A percentile compares a stretch with the other conserved stretches of the same genome.
Evolutionary conservation across 2,113 vertebrate species (phyloP).

Genomic region (Varanus komodoensis): DNA sequence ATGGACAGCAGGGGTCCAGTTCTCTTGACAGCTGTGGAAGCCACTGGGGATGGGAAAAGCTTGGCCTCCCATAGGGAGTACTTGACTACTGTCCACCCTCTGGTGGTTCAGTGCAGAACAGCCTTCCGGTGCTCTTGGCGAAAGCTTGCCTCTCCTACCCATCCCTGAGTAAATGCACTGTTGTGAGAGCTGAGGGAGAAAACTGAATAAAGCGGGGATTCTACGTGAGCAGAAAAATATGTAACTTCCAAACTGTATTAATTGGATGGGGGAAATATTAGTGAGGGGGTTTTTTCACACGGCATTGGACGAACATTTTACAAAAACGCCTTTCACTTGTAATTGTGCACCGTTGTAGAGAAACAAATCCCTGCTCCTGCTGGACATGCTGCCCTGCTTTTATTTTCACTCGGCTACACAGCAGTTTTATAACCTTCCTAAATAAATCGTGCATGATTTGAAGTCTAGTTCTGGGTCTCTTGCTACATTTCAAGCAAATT

Average conservation of each 20-base stretch:
- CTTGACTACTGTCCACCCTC: background rate
- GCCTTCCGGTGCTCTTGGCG: background rate
- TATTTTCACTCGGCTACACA: background rate
- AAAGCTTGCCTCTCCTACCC: background rate
- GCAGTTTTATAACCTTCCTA: slow-evolving; percentile 46
- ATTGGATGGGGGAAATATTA: background rate
- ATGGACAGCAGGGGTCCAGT: background rate
- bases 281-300: slow-evolving; percentile 25
- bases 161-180: background rate
- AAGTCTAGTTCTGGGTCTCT: slow-evolving; percentile 24
- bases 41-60: fast-evolving
- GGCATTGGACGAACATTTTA: slow-evolving; percentile 1
- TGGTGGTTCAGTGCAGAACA: background rate
- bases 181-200: background rate
- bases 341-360: background rate
- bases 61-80: fast-evolving
- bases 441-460: slow-evolving; percentile 26
- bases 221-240: background rate
- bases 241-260: slow-evolving; percentile 1
- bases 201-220: background rate
- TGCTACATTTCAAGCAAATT: slow-evolving; percentile 16
- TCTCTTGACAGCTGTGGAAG: background rate
- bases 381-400: slow-evolving; percentile 27
- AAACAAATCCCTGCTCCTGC: slow-evolving; percentile 21
- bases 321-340: background rate